Evolutionary conservation across 2,113 vertebrate species (phyloP), one percentile per base, ranked within the genome.

Genomic region (Seriola quinqueradiata): DNA sequence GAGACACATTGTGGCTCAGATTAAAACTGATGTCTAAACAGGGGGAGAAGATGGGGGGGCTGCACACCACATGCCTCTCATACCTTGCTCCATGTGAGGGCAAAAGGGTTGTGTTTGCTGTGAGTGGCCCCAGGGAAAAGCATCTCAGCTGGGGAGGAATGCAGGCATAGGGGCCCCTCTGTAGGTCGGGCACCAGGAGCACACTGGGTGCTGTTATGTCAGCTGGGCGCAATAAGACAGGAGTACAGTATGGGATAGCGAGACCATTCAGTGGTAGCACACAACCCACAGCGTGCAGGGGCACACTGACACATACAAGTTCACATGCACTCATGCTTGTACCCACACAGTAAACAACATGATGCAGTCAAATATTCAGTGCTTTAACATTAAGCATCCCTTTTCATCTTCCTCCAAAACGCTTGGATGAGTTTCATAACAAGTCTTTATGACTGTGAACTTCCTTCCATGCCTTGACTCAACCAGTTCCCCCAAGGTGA

Each of bases 151-250:
- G 52, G 85, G 83, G 79, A 84, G 92, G 91, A 88, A 91, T 94
- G 93, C 87, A 87, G 88, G 75, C 85, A 69, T n/a, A 63, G 83
- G 81, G 90, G 86, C 84, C 84, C n/a, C 79, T 68, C 50, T 17
- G 70, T 70, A 70, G 71, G 79, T 55, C 19, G 25, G 75, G 52
- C 54, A 87, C 61, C 79, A 66, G 70, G 71, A 90, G 82, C 69
- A 90, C 82, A 89, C 75, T 79, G 83, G 79, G 58, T 44, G 57
- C 86, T 88, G 89, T 93, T 92, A 87, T 93, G 87, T 86, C 89
- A 87, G 90, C 79, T 86, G 81, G 67, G 48, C 38, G 46, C 61
- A 67, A 69, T 42, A 8, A 77, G 60, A 75, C 50, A 48, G 58
- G 63, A 84, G 69, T 50, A 82, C n/a, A 77, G 77, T 44, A 25